Percentiles rank a stretch among this genome's conserved stretches.
phyloP scores from a whole-genome alignment of 2,888 invertebrate genomes.

The Andrena haemorrhoa region DNA sequence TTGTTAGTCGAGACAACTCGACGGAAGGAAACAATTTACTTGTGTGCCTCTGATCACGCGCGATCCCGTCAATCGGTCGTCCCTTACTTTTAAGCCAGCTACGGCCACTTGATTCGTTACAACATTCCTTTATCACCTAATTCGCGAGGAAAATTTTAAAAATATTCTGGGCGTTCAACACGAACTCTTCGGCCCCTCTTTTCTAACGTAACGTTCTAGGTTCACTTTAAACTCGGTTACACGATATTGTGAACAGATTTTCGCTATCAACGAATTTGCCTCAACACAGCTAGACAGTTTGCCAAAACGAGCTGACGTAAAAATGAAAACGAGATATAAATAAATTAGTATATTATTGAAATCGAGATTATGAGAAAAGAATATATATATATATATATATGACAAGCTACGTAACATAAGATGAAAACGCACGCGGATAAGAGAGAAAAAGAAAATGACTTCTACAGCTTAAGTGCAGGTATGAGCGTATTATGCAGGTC shows the following conservation, averaged over 20 bases:
- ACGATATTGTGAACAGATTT: conserved; percentile 75
- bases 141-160: background rate
- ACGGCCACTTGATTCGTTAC: conserved; percentile 3
- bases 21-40: conserved; percentile 65
- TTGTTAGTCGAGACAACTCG: conserved; percentile 73
- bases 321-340: conserved; percentile 69
- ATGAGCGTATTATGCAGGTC: conserved; percentile 54
- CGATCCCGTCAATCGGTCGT: conserved; percentile 25
- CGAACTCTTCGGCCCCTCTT: background rate
- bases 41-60: conserved; percentile 63
- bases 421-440: conserved; percentile 64
- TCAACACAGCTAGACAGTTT: conserved; percentile 73
- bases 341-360: conserved; percentile 69
- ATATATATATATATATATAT: conserved; percentile 51
- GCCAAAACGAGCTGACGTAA: conserved; percentile 74
- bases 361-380: conserved; percentile 48
- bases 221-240: conserved; percentile 6
- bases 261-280: conserved; percentile 77
- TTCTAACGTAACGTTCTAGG: background rate
- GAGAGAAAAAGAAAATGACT: conserved; percentile 42
- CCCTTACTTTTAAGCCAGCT: conserved; percentile 30
- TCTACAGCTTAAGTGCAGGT: conserved; percentile 63
- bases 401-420: conserved; percentile 66
- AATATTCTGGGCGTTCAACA: background rate
- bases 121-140: background rate